phyloP scores from a whole-genome alignment of 2,888 invertebrate genomes.

The Ophion obscuratus region DNA sequence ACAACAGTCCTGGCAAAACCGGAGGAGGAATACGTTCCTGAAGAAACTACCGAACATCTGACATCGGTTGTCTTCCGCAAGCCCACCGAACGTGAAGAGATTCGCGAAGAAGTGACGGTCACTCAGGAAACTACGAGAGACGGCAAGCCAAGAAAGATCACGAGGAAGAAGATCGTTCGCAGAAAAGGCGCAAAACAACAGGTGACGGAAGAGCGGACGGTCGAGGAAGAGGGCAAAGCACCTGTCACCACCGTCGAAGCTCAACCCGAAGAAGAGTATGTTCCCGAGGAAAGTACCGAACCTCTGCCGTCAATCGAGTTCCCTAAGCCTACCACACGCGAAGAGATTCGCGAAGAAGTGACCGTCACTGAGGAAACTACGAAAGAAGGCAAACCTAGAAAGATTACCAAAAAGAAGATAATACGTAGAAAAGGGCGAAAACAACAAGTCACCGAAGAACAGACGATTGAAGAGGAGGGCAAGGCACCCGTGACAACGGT shows the following conservation, averaged over 20 bases:
- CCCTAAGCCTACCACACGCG: slow-evolving; percentile 70
- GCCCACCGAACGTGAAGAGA: slow-evolving; percentile 64
- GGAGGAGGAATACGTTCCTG: slow-evolving; percentile 63
- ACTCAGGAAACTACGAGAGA: slow-evolving; percentile 66
- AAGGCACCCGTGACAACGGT: slow-evolving; percentile 81
- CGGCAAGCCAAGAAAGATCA: slow-evolving; percentile 82
- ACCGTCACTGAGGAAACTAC: slow-evolving; percentile 74
- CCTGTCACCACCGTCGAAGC: slow-evolving; percentile 82
- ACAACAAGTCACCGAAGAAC: slow-evolving; percentile 83
- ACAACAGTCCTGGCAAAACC: slow-evolving; percentile 80
- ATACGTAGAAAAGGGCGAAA: slow-evolving; percentile 82
- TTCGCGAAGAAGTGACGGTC: slow-evolving; percentile 61
- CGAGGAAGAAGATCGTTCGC: slow-evolving; percentile 74
- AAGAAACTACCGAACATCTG: slow-evolving; percentile 48
- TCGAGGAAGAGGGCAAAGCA: slow-evolving; percentile 84
- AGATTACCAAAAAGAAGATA: slow-evolving; percentile 80
- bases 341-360: slow-evolving; percentile 69
- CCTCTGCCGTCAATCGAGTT: slow-evolving; percentile 61
- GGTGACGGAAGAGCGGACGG: slow-evolving; percentile 83
- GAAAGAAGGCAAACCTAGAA: slow-evolving; percentile 70
- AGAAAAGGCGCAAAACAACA: slow-evolving; percentile 83
- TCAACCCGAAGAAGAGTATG: slow-evolving; percentile 64
- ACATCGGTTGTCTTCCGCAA: slow-evolving; percentile 47
- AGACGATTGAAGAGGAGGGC: slow-evolving; percentile 82
- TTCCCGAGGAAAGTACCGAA: slow-evolving; percentile 74